Base-by-base conservation (phyloP, 2,888 invertebrate species). In the Ichneumoninae sp. region DNA sequence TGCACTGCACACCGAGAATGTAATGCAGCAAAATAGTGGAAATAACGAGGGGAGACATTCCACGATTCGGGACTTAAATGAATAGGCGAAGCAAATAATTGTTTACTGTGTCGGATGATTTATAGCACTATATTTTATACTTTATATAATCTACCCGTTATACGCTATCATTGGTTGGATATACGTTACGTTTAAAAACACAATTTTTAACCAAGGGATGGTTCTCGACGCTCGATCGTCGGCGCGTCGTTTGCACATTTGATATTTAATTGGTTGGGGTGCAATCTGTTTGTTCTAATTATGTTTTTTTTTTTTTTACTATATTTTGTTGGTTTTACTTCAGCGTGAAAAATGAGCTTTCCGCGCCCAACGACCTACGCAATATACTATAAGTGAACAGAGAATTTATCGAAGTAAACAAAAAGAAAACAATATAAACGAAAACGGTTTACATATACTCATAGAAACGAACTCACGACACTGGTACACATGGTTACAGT, bases 51-150 rank as follows among this genome's bases (percentile, higher is more conserved):
- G 33, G 76, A 90, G 92, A 93, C 93, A 93, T 93, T 93, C 93
- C 93, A 93, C 93, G 91, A 92, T 85, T 92, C 89, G 93, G 91
- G 92, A 93, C 92, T 93, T 93, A 93, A 91, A 89, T 90, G 57
- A 57, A 91, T 92, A 92, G 90, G 90, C 90, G 89, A 92, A 86
- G 88, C 89, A 88, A 89, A 90, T 90, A 90, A 90, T 89, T 44
- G 86, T 78, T 82, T 83, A 86, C 83, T 81, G 65, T 88, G 89
- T 89, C 87, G 86, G 87, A 89, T 88, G 87, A 92, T 91, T 93
- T 92, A 90, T 91, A 92, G 91, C 91, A 91, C 90, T 91, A 92
- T 93, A 92, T 91, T 92, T 92, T 92, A 92, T 92, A 92, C 88
- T 91, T 92, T 90, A 92, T 91, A 91, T 91, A 90, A 91, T 90